Evolutionary conservation across 2,113 vertebrate genomes (phyloP).

Genomic region (Willisornis vidua): DNA sequence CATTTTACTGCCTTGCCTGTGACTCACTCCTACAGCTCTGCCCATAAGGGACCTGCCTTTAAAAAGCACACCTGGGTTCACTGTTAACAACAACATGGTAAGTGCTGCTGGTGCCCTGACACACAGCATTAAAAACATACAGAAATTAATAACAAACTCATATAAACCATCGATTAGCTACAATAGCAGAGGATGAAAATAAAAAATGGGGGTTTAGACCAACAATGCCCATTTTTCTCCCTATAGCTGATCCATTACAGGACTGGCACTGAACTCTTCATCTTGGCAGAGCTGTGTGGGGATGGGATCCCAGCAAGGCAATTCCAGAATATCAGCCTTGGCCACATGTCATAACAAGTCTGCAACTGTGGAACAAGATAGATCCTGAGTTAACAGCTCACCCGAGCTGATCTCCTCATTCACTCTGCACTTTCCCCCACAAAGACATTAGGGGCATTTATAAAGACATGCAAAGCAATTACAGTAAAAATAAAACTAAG

Average conservation of each 20-base stretch:
- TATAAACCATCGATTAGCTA: not conserved
- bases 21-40: not conserved
- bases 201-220: not conserved
- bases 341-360: not conserved
- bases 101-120: not conserved
- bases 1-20: not conserved
- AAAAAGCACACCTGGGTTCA: not conserved
- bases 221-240: not conserved
- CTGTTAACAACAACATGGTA: not conserved
- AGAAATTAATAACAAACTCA: not conserved
- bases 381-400: not conserved
- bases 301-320: not conserved
- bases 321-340: not conserved
- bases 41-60: not conserved
- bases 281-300: not conserved
- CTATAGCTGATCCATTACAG: accelerated
- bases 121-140: not conserved
- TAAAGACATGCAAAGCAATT: not conserved
- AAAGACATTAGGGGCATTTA: not conserved
- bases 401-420: not conserved
- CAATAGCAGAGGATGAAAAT: accelerated
- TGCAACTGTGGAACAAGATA: not conserved
- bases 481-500: constrained; percentile 33
- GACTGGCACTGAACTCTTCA: not conserved
- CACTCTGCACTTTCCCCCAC: not conserved